A percentile compares a stretch with the other conserved stretches of the same genome.
These are phyloP conservation scores for Lordiphosa stackelbergi DNA, from an alignment of 1,140 invertebrate species.

Conservation along the genomic window DNA sequence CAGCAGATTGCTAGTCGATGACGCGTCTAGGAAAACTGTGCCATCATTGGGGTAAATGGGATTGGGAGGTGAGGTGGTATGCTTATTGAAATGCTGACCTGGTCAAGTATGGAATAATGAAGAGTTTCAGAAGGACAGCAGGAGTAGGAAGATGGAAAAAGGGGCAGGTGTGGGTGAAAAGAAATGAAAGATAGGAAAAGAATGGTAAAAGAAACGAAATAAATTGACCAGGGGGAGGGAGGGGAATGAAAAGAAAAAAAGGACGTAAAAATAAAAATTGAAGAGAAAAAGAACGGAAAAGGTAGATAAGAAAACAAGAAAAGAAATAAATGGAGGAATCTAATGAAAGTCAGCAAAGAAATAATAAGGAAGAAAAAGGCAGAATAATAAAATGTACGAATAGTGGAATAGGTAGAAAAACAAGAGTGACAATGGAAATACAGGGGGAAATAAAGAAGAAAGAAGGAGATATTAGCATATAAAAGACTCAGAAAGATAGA, in stretches of 20 bases:
- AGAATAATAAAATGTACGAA: background rate
- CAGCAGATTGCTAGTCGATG: background rate
- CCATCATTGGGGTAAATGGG: background rate
- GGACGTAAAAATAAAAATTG: too few relatives aligned
- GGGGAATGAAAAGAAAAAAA: too few relatives aligned
- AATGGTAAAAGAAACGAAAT: background rate
- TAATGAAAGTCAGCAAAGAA: too few relatives aligned
- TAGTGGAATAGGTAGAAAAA: background rate
- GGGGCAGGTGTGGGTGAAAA: too few relatives aligned
- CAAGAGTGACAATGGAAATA: background rate
- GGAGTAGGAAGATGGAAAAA: background rate
- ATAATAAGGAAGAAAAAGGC: background rate
- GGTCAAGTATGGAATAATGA: too few relatives aligned
- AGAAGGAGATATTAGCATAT: background rate
- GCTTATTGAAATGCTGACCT: too few relatives aligned
- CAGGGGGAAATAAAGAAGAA: background rate
- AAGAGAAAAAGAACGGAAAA: too few relatives aligned
- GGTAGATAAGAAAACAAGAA: too few relatives aligned
- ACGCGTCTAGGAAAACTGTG: constrained; percentile 2
- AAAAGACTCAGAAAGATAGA: background rate
- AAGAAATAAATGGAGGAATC: too few relatives aligned
- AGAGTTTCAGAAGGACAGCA: background rate
- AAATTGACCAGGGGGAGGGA: background rate
- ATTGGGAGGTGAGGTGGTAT: too few relatives aligned
- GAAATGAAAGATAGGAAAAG: background rate